Evolutionary conservation across 2,888 invertebrate genomes (phyloP).

Genomic region (Pammene fasciana): DNA sequence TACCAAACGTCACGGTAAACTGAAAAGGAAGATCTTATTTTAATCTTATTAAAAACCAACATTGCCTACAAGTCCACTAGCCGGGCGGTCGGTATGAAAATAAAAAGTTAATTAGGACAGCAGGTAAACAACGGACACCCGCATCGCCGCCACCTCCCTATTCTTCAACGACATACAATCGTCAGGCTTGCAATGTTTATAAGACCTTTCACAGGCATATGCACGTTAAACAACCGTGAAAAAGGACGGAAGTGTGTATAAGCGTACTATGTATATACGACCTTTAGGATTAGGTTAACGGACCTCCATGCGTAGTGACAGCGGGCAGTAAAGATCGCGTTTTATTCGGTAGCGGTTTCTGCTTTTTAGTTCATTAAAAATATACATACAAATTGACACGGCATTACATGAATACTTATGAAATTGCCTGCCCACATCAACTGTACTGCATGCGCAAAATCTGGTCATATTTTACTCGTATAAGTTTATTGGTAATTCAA

Average conservation of each 20-base stretch:
- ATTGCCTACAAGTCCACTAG: neutral
- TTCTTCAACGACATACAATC: constrained; percentile 1
- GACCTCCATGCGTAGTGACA: constrained; percentile 43
- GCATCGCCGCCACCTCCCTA: constrained; percentile 51
- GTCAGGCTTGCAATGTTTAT: neutral
- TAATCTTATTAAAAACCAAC: constrained; percentile 6
- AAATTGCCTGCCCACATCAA: neutral
- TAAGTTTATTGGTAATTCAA: neutral
- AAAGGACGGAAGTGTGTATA: constrained; percentile 19
- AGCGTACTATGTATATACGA: neutral
- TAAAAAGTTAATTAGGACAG: constrained; percentile 65
- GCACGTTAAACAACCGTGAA: neutral
- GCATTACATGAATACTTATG: constrained; percentile 11
- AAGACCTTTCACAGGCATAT: constrained; percentile 1
- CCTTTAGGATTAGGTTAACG: constrained; percentile 24
- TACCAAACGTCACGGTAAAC: too few species aligned
- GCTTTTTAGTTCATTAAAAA: constrained; percentile 23
- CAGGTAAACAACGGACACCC: constrained; percentile 72
- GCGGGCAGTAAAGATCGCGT: constrained; percentile 13
- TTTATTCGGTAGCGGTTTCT: constrained; percentile 20
- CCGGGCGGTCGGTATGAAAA: constrained; percentile 48
- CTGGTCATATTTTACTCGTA: neutral
- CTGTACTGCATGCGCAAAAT: neutral
- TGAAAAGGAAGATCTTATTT: too few species aligned
- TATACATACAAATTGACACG: constrained; percentile 17